Evolutionary conservation across 2,888 invertebrate genomes (phyloP), one percentile per base, ranked within the genome.

Genomic region (Crematogaster levior): DNA sequence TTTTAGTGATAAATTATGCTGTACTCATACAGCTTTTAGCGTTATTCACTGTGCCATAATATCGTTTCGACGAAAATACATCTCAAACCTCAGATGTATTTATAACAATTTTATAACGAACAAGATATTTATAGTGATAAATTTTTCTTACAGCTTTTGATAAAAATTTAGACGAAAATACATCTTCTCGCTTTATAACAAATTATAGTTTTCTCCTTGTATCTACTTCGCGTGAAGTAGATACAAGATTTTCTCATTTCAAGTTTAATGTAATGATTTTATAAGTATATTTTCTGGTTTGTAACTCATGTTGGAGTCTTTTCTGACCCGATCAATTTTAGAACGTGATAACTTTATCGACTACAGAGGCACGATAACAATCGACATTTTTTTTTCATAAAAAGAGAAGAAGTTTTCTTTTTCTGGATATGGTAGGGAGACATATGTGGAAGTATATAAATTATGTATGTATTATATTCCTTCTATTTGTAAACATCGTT

Each of bases 261-360:
- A 77, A 77, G 30, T 53, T 53, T 30, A 43, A 77, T 43, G 30
- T 77, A 66, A 77, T 66, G 75, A 77, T 77, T 77, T 56, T 66
- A 27, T 77, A 43, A 66, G 66, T 30, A 63, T 61, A n/a, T 43
- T 77, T 77, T 77, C 53, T 53, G 53, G 40, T 56, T 77, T 40
- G 18, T 30, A 60, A 56, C 30, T 66, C 53, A 40, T 66, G 30
- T 30, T 48, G 37, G 21, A 37, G 43, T 24, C 34, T 48, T 24
- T 34, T 74, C 48, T 74, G 12, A 74, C 53, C 30, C 30, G 30
- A 77, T 66, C 53, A 56, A 56, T 77, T 56, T 1, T 37, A 27
- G 18, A 30, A 56, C 27, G 27, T 30, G 53, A 65, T 53, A 51
- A 66, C 75, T 77, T 77, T 18, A 77, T 77, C 53, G 40, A 43